These are phyloP conservation scores for Cheilosia impressa DNA, from an alignment of 2,888 invertebrate genomes.

Conservation along the genomic window DNA sequence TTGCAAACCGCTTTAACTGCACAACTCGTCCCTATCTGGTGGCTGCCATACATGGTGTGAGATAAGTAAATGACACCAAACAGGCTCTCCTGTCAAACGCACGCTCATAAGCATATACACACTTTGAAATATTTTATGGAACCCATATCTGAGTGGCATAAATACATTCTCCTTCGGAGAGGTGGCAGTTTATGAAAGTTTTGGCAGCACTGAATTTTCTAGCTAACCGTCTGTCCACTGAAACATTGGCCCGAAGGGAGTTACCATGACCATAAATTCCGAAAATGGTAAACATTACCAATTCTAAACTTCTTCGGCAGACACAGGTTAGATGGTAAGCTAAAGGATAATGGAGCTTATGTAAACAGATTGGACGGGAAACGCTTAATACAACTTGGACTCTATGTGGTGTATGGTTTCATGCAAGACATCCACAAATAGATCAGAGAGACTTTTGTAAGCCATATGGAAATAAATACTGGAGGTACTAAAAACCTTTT, in stretches of 20 bases:
- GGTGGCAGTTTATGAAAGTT: background rate
- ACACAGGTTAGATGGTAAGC: background rate
- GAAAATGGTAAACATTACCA: conserved; percentile 19
- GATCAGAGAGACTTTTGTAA: too few relatives aligned
- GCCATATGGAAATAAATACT: too few relatives aligned
- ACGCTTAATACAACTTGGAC: too few relatives aligned
- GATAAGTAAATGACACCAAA: conserved; percentile 20
- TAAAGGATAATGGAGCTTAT: too few relatives aligned
- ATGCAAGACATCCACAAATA: too few relatives aligned
- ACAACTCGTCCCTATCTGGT: background rate
- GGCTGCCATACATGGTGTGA: background rate
- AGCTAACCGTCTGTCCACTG: background rate
- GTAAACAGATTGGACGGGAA: too few relatives aligned
- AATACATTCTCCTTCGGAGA: conserved; percentile 13
- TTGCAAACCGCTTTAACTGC: conserved; percentile 4
- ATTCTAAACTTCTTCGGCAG: conserved; percentile 15
- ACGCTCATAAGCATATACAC: background rate
- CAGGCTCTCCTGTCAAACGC: conserved; percentile 7
- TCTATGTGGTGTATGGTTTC: too few relatives aligned
- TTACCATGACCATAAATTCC: conserved; percentile 2
- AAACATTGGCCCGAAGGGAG: background rate
- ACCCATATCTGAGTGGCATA: conserved; percentile 10
- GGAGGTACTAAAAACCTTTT: too few relatives aligned
- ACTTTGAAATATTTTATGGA: conserved; percentile 9
- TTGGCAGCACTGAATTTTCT: background rate